Percentiles rank a stretch among this genome's conserved stretches.
Evolutionary conservation across 2,797 vertebrate genomes (phyloP).

Genomic region (Pagetopsis macropterus): DNA sequence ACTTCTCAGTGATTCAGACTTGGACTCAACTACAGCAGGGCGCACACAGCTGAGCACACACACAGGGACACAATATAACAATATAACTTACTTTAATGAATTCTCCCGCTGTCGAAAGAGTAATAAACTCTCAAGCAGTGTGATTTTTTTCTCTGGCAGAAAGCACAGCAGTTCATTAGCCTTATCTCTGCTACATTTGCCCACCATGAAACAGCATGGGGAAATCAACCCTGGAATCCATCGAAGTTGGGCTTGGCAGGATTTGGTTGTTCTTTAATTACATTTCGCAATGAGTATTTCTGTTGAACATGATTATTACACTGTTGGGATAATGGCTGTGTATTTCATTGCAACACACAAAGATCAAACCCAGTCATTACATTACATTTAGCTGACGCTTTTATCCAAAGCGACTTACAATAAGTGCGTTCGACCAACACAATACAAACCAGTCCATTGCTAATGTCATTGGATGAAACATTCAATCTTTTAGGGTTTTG

Average conservation of each 20-base stretch:
- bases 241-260: slow-evolving; percentile 71
- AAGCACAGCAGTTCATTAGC: slow-evolving; percentile 69
- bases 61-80: slow-evolving; percentile 29
- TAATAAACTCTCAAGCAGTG: slow-evolving; percentile 52
- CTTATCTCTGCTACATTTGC: slow-evolving; percentile 73
- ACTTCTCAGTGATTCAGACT: slow-evolving; percentile 19
- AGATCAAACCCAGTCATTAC: slow-evolving; percentile 29
- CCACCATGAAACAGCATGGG: slow-evolving; percentile 64
- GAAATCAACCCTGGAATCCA: slow-evolving; percentile 71
- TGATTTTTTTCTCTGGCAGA: slow-evolving; percentile 30
- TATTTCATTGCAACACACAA: slow-evolving; percentile 69
- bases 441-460: slow-evolving; percentile 14
- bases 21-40: slow-evolving; percentile 5
- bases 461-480: slow-evolving; percentile 57
- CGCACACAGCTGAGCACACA: slow-evolving; percentile 18
- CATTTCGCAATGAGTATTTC: slow-evolving; percentile 76
- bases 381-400: too few species aligned
- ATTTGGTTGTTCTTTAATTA: slow-evolving; percentile 80
- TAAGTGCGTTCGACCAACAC: too few species aligned
- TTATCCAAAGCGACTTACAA: too few species aligned
- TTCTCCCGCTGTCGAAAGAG: slow-evolving; percentile 30
- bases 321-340: slow-evolving; percentile 72
- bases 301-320: slow-evolving; percentile 78
- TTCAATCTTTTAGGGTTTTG: slow-evolving; percentile 64
- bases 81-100: slow-evolving; percentile 32